Evolutionary conservation across 2,888 invertebrate genomes (phyloP).

Genomic region (Rhodophaea formosa): DNA sequence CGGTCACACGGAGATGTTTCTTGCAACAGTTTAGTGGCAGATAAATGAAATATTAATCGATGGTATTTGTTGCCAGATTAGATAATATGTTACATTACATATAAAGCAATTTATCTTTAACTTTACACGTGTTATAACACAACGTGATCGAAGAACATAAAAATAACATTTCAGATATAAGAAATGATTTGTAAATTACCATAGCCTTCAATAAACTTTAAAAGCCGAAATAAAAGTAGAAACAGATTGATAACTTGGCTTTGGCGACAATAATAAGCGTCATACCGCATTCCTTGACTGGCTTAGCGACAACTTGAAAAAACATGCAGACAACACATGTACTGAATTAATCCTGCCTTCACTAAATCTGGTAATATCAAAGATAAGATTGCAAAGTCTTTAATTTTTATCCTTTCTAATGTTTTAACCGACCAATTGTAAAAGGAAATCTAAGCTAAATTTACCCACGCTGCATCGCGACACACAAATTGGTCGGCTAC

Average conservation of each 20-base stretch:
- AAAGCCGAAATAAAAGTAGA: background rate
- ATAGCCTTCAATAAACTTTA: background rate
- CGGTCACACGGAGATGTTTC: background rate
- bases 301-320: background rate
- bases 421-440: background rate
- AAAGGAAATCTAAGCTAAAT: conserved; percentile 16
- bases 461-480: conserved; percentile 30
- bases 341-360: background rate
- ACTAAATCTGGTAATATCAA: background rate
- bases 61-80: background rate
- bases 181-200: background rate
- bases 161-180: background rate
- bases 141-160: background rate
- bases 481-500: conserved; percentile 33
- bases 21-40: background rate
- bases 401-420: background rate
- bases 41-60: background rate
- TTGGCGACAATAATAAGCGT: conserved; percentile 3
- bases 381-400: background rate
- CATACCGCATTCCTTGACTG: background rate
- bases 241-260: background rate
- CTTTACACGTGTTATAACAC: background rate
- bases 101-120: background rate
- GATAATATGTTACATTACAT: background rate
- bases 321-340: background rate